Percentiles rank a stretch among this genome's conserved stretches.
Conservation (phyloP, 2,113 vertebrate genomes). For the Vulpes ferrilata region DNA sequence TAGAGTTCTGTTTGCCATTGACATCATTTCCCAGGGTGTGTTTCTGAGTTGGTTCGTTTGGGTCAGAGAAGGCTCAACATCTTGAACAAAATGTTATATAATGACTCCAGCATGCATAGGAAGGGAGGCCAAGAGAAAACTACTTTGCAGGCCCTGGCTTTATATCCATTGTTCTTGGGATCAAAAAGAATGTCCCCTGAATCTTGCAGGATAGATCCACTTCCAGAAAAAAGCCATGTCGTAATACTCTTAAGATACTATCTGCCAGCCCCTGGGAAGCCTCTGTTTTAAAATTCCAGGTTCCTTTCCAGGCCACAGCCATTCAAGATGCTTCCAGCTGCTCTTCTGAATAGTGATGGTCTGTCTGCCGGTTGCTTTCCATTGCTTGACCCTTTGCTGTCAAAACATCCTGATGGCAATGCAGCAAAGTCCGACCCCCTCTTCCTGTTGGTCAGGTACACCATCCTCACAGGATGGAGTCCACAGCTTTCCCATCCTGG, state of each 20-base stretch:
- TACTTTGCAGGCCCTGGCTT: not conserved
- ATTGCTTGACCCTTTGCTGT: not conserved
- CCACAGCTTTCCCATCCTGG: not conserved
- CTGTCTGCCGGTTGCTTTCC: not conserved
- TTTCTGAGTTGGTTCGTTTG: not conserved
- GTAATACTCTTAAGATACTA: not conserved
- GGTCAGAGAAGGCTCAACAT: not conserved
- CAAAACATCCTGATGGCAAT: not conserved
- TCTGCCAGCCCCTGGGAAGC: not conserved
- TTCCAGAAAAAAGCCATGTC: not conserved
- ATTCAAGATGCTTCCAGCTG: not conserved
- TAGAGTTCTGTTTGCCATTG: not conserved
- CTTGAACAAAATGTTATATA: not conserved
- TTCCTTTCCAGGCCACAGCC: not conserved
- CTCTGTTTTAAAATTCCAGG: not conserved
- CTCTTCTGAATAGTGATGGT: not conserved
- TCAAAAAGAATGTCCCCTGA: not conserved
- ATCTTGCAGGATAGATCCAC: not conserved
- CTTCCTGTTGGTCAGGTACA: not conserved
- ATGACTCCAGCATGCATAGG: not conserved
- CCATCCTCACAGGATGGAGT: not conserved
- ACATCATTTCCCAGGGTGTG: not conserved
- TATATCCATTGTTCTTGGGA: not conserved
- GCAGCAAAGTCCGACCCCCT: not conserved
- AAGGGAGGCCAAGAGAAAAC: not conserved